Base-by-base conservation (phyloP, 2,888 invertebrate genomes). In the Clivina fossor region DNA sequence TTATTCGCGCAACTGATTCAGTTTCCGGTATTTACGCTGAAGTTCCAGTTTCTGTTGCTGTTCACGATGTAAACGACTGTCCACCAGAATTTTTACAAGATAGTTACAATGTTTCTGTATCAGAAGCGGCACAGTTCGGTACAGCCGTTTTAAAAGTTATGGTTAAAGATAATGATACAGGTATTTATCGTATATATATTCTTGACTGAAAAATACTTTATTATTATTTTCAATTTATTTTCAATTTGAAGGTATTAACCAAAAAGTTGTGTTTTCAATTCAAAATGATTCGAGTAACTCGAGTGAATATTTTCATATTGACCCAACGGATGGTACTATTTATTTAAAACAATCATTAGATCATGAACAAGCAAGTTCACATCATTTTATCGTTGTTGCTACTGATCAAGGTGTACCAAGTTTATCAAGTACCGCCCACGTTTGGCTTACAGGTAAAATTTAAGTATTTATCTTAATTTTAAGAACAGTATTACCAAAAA, bases 11-110 rank as follows among this genome's bases (percentile, higher is more conserved):
- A 22, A 93, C 92, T 0, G 96, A 96, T 78, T 87, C 87, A 67
- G 86, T 91, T 9, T 88, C 90, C n/a, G 93, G 93, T 58, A 88
- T 90, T 18, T 86, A 81, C 69, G 89, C 93, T 16, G 93, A 94
- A 76, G 90, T 91, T 22, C 82, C 87, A 43, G 85, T 96, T 46
- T 84, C 86, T 47, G 82, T 94, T 60, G 77, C 82, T 65, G 87
- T 95, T 24, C 79, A 81, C 60, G 95, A 95, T 77, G 86, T 90
- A 40, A 95, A 95, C 74, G 94, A 95, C 78, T 92, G 91, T 72
- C 87, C 91, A 61, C 95, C 95, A 13, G 84, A 84, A 74, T 90
- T 93, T 71, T 78, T 81, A 56, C 80, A 80, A 54, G 88, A 89
- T 71, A 83, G 84, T 60, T 93, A 90, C 77, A 88, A 88, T 66